Percentiles rank a stretch among this genome's conserved stretches.
These are phyloP conservation scores for Catharus bicknelli DNA, from an alignment of 2,113 vertebrate species.

Conservation along the genomic window DNA sequence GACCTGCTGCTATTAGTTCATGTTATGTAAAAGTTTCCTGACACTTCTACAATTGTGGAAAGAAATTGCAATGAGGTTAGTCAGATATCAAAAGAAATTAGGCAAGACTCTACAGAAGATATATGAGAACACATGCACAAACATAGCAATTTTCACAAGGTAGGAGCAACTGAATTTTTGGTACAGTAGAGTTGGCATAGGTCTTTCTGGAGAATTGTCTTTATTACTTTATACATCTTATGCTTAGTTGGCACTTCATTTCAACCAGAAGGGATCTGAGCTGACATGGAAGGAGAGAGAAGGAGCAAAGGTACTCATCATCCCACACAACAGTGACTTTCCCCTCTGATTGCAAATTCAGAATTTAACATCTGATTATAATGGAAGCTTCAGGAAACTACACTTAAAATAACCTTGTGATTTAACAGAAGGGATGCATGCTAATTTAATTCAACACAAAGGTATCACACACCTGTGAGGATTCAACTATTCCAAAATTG, in stretches of 20 bases:
- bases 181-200: neutral
- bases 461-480: neutral
- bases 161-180: neutral
- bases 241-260: conserved; percentile 6
- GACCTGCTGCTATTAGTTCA: neutral
- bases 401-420: neutral
- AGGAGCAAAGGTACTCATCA: neutral
- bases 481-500: neutral
- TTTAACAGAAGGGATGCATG: neutral
- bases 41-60: neutral
- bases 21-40: conserved; percentile 8
- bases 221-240: neutral
- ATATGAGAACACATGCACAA: neutral
- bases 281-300: neutral
- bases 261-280: neutral
- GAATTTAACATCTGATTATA: neutral
- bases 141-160: neutral
- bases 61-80: conserved; percentile 31
- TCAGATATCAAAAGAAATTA: conserved; percentile 55
- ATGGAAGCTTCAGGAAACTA: neutral
- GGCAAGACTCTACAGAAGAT: neutral
- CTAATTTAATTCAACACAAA: neutral
- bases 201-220: conserved; percentile 7
- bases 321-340: neutral
- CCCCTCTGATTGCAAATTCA: neutral